Evolutionary conservation across 2,888 invertebrate genomes (phyloP).

Genomic region (Frankliniella fusca): DNA sequence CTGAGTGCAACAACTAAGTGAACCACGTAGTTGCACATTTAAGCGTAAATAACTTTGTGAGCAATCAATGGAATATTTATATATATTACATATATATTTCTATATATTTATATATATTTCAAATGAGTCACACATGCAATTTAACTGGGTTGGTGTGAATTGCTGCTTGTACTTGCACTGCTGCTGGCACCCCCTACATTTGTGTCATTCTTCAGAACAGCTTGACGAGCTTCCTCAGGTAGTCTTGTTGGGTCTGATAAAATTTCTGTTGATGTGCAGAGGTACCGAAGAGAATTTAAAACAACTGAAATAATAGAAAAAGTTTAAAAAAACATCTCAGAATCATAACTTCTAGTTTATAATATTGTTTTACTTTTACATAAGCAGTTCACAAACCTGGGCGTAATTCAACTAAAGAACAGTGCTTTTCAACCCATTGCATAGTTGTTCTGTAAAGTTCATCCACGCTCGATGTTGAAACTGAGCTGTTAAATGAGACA

Average conservation of each 20-base stretch:
- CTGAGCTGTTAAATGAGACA: conserved; percentile 85
- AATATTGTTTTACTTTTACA: conserved; percentile 29
- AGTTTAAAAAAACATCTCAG: no score
- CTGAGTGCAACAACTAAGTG: neutral
- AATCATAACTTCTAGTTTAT: conserved; percentile 15
- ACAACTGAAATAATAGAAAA: conserved; percentile 65
- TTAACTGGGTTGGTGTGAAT: neutral
- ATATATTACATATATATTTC: neutral
- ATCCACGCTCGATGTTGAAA: conserved; percentile 84
- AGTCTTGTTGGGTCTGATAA: conserved; percentile 81
- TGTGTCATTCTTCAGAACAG: conserved; percentile 52
- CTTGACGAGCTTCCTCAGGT: conserved; percentile 82
- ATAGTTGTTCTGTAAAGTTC: conserved; percentile 88
- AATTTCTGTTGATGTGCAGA: conserved; percentile 90
- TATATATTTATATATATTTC: no score
- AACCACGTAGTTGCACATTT: neutral
- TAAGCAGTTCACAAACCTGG: conserved; percentile 61
- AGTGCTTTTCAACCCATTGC: conserved; percentile 94
- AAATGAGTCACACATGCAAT: neutral
- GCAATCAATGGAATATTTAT: neutral
- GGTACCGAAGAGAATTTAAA: conserved; percentile 80
- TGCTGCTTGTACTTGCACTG: conserved; percentile 13
- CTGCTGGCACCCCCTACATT: conserved; percentile 32
- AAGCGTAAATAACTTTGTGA: neutral
- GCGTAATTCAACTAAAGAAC: conserved; percentile 87